Evolutionary conservation across 2,797 vertebrate genomes (phyloP).

Genomic region (Catamblyrhynchus diadema): DNA sequence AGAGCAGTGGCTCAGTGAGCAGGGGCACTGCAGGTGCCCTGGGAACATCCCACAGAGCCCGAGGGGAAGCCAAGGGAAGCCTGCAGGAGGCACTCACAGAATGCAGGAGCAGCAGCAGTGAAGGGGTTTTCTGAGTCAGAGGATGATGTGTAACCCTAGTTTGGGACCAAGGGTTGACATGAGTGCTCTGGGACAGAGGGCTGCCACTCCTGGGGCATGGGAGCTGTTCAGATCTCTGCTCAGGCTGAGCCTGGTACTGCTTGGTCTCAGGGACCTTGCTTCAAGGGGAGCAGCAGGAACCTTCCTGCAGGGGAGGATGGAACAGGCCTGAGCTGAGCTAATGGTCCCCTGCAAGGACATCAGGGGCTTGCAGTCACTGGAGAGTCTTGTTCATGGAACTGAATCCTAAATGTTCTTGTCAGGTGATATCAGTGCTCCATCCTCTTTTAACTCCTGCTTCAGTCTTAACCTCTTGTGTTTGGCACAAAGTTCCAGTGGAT

Average conservation of each 20-base stretch:
- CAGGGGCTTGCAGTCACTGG: neutral
- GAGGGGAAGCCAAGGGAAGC: neutral
- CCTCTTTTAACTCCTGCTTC: neutral
- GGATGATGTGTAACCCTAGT: neutral
- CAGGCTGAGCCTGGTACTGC: neutral
- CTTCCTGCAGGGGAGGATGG: neutral
- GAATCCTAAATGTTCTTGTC: neutral
- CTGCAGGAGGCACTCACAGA: neutral
- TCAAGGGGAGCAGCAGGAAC: neutral
- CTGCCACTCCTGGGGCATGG: accelerated
- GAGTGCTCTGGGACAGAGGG: neutral
- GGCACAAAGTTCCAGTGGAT: neutral
- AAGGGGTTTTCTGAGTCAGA: neutral
- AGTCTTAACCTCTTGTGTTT: neutral
- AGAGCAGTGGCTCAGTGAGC: neutral
- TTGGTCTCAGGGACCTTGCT: neutral
- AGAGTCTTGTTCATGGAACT: neutral
- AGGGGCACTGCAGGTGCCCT: neutral
- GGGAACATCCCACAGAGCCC: neutral
- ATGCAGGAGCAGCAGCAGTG: neutral
- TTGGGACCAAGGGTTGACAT: neutral
- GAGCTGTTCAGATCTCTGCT: neutral
- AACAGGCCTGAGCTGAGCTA: neutral
- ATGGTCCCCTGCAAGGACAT: neutral
- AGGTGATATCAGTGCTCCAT: neutral